These are phyloP conservation scores for Manduca sexta DNA, from an alignment of 1,140 invertebrate genomes.

Conservation along the genomic window DNA sequence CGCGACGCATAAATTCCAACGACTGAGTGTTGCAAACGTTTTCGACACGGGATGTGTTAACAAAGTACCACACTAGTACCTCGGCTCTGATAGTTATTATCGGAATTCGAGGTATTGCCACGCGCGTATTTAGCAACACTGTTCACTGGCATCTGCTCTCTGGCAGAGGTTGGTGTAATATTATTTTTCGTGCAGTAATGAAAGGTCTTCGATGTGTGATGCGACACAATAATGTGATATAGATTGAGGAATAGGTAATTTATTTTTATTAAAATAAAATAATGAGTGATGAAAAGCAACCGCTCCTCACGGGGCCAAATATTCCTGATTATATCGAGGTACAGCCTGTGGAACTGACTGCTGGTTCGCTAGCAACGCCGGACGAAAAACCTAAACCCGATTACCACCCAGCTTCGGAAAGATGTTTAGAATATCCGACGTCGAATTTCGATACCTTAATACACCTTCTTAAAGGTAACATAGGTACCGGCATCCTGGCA, in stretches of 20 bases:
- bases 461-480: constrained; percentile 87
- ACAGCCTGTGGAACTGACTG: constrained; percentile 47
- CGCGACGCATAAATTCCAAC: too few relatives aligned
- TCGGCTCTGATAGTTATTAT: too few relatives aligned
- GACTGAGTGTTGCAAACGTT: too few relatives aligned
- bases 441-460: constrained; percentile 88
- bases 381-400: constrained; percentile 55
- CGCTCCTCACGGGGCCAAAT: constrained; percentile 64
- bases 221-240: too few relatives aligned
- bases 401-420: constrained; percentile 78
- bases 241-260: background rate
- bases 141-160: too few relatives aligned
- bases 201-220: too few relatives aligned
- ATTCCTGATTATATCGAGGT: constrained; percentile 53
- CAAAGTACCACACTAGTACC: too few relatives aligned
- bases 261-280: constrained; percentile 13
- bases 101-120: too few relatives aligned
- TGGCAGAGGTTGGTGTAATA: too few relatives aligned
- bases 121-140: too few relatives aligned
- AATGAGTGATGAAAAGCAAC: constrained; percentile 72
- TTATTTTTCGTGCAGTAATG: too few relatives aligned
- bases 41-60: too few relatives aligned
- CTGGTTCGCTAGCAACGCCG: constrained; percentile 30
- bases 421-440: constrained; percentile 82
- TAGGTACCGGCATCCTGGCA: constrained; percentile 88